Percentiles rank a stretch among this genome's conserved stretches.
Evolutionary conservation across 1,140 invertebrate genomes (phyloP).

Genomic region (Drosophila truncata): DNA sequence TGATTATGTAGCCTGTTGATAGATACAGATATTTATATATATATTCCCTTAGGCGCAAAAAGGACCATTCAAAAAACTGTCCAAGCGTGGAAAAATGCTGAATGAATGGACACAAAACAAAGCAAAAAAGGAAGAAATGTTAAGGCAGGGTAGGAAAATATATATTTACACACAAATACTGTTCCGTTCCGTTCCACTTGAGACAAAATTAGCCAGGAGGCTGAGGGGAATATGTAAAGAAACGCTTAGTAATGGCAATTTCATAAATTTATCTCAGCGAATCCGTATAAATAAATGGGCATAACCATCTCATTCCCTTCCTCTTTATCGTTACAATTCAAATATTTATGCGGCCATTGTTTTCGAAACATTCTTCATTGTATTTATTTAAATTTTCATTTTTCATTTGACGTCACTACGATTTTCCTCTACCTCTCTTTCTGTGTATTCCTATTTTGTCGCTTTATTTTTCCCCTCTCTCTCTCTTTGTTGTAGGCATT

Average conservation of each 20-base stretch:
- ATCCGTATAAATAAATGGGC: slow-evolving; percentile 20
- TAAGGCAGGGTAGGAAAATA: slow-evolving; percentile 4
- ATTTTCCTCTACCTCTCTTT: neutral
- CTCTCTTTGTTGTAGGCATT: neutral
- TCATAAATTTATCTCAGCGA: slow-evolving; percentile 29
- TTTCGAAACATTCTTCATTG: slow-evolving; percentile 50
- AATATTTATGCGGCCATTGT: slow-evolving; percentile 59
- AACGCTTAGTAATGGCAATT: slow-evolving; percentile 30
- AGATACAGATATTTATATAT: slow-evolving; percentile 5
- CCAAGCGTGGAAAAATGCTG: slow-evolving; percentile 32
- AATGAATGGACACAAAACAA: slow-evolving; percentile 1
- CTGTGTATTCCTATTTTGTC: slow-evolving; percentile 6
- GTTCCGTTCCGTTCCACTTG: slow-evolving; percentile 7
- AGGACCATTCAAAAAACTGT: slow-evolving; percentile 26
- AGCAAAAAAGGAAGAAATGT: too few species aligned
- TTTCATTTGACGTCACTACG: slow-evolving; percentile 62
- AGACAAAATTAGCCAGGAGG: slow-evolving; percentile 36
- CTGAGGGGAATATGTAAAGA: neutral
- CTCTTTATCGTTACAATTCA: slow-evolving; percentile 49
- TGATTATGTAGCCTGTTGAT: slow-evolving; percentile 42
- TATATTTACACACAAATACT: slow-evolving; percentile 5
- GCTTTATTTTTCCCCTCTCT: slow-evolving; percentile 11
- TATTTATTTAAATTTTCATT: slow-evolving; percentile 61
- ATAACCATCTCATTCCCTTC: neutral
- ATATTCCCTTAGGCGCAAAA: slow-evolving; percentile 17